Percentiles rank a stretch among this genome's conserved stretches.
Conservation (phyloP, 2,888 invertebrate species). For the Tinea trinotella region DNA sequence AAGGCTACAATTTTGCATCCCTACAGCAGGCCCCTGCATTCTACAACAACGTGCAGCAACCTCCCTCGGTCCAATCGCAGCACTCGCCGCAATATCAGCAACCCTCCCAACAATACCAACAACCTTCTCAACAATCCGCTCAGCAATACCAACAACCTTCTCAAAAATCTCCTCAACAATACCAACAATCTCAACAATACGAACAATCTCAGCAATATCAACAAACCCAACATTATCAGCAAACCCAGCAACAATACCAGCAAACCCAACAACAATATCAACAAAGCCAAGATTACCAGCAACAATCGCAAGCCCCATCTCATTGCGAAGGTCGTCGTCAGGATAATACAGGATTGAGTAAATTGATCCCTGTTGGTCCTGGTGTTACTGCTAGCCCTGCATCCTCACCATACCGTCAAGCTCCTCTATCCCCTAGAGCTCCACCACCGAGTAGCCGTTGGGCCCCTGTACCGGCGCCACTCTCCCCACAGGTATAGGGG, state of each 20-base stretch:
- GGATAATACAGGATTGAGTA: constrained; percentile 55
- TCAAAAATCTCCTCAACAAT: constrained; percentile 27
- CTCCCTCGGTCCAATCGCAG: constrained; percentile 24
- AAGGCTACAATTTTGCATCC: constrained; percentile 25
- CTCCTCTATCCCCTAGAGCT: constrained; percentile 46
- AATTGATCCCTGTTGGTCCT: constrained; percentile 60
- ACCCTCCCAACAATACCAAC: constrained; percentile 28
- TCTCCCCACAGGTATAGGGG: constrained; percentile 59
- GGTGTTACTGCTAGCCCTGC: constrained; percentile 41
- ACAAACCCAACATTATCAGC: constrained; percentile 29
- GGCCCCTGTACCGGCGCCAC: constrained; percentile 63
- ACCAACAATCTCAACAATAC: constrained; percentile 28
- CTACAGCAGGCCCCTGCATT: constrained; percentile 58
- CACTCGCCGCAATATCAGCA: constrained; percentile 28
- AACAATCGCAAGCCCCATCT: constrained; percentile 31
- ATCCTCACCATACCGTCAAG: constrained; percentile 39
- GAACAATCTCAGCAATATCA: no score
- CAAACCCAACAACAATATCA: no score
- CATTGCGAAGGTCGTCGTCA: constrained; percentile 53
- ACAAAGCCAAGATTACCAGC: constrained; percentile 27
- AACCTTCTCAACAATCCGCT: constrained; percentile 26
- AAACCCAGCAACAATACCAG: constrained; percentile 22
- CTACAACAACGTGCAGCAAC: constrained; percentile 63
- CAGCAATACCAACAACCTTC: constrained; percentile 28
- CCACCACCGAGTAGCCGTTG: constrained; percentile 59